phyloP scores from a whole-genome alignment of 2,797 vertebrate species.

The Serranus cabrilla region DNA sequence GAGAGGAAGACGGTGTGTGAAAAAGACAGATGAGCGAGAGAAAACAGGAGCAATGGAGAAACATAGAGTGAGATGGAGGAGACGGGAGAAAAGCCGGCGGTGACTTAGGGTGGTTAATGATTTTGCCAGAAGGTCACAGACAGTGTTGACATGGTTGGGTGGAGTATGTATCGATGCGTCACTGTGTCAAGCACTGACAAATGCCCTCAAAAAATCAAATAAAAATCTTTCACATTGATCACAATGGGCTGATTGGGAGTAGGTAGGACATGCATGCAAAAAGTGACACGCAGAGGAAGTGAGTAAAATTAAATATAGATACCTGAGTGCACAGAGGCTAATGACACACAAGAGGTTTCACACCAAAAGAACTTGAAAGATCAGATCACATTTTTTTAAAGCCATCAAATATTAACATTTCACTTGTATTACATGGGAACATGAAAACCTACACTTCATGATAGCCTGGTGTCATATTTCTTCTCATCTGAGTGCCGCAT shows the following conservation, averaged over 20 bases:
- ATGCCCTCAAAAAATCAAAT: constrained; percentile 63
- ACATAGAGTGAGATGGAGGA: constrained; percentile 43
- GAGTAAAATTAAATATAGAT: constrained; percentile 40
- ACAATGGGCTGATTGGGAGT: constrained; percentile 40
- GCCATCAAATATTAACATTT: constrained; percentile 16
- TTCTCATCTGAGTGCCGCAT: constrained; percentile 5
- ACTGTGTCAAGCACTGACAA: constrained; percentile 67
- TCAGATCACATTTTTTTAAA: not conserved
- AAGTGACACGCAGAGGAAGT: constrained; percentile 45
- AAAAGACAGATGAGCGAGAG: constrained; percentile 46
- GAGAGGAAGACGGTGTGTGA: constrained; percentile 34
- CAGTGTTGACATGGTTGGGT: constrained; percentile 68
- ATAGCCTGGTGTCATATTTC: constrained; percentile 1
- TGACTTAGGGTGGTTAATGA: constrained; percentile 73
- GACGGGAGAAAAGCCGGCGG: constrained; percentile 32
- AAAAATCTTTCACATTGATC: constrained; percentile 66
- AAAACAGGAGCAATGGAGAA: constrained; percentile 30
- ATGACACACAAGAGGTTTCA: not conserved
- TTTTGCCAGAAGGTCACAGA: constrained; percentile 81
- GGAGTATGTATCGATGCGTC: constrained; percentile 67
- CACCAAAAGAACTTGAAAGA: not conserved
- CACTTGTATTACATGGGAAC: not conserved
- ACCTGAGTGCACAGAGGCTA: constrained; percentile 8
- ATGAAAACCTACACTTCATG: constrained; percentile 15
- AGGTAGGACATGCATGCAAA: constrained; percentile 39